Conservation (phyloP, 92 coral and sea anemone species). For the Parazoanthus darwini region DNA sequence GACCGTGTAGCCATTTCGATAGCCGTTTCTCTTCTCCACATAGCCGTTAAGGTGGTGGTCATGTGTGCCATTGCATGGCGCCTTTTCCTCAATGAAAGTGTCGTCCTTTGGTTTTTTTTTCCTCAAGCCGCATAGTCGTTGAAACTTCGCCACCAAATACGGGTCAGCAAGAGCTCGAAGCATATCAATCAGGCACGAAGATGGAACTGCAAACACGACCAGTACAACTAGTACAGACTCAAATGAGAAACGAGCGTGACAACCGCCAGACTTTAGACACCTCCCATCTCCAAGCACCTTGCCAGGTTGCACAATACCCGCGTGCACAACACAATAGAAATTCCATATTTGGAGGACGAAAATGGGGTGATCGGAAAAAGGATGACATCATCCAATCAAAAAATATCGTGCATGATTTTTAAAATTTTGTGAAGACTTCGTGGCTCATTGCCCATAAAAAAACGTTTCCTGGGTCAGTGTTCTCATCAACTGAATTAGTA, state of each 20-base stretch:
- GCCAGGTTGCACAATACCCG: constrained; percentile 23
- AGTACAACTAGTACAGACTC: not conserved
- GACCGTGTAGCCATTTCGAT: constrained; percentile 26
- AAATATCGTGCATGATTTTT: not conserved
- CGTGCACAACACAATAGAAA: constrained; percentile 23
- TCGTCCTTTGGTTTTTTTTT: constrained; percentile 51
- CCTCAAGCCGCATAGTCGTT: constrained; percentile 78
- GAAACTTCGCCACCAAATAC: constrained; percentile 81
- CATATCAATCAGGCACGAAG: constrained; percentile 51
- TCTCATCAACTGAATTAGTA: too few relatives aligned
- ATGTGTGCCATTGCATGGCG: constrained; percentile 37
- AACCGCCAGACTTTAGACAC: constrained; percentile 11
- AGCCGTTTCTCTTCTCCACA: constrained; percentile 31
- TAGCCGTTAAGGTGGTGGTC: constrained; percentile 54
- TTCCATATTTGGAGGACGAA: constrained; percentile 31
- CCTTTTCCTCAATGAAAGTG: not conserved
- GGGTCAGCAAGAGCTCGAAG: constrained; percentile 88
- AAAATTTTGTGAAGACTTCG: too few relatives aligned
- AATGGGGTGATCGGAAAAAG: constrained; percentile 24
- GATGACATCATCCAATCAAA: constrained; percentile 21
- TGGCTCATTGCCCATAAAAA: not conserved
- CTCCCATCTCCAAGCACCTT: constrained; percentile 15
- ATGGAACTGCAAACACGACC: not conserved
- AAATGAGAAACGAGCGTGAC: constrained; percentile 1
- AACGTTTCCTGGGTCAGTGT: too few relatives aligned